Base-by-base conservation (phyloP, 2,888 invertebrate genomes). In the Archips crataeganus region DNA sequence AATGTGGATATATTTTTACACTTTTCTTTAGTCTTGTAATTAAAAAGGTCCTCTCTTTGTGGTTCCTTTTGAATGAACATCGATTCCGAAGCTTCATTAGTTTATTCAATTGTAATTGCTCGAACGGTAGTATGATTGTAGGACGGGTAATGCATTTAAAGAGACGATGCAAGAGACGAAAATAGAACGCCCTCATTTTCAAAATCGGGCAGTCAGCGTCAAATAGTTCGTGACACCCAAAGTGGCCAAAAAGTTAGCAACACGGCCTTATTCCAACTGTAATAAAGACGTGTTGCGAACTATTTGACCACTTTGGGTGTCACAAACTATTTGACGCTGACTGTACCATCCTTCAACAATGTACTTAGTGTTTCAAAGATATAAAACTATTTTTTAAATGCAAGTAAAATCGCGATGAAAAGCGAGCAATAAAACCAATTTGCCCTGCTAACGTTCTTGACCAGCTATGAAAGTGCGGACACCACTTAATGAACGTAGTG, bases 1-100 rank as follows among this genome's bases (percentile, higher is more conserved):
- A 79, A 77, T 77, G 75, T 75, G 77, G 15, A 51, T 34, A 78
- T 78, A 80, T 78, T 80, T 84, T 81, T 80, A 57, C 70, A 66
- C 63, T 80, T 81, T 79, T 75, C 75, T 76, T 75, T 78, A 10
- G 61, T 10, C 57, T 42, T 3, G 62, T 70, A 51, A 70, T 70
- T 49, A 69, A 49, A 39, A 61, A 23, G 49, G 11, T 61, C 36
- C 39, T 62, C 69, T 70, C 49, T 64, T 64, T 64, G 45, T 61
- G 49, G 23, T 61, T 39, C 42, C 5, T 49, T 49, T 49, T 57
- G 69, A 70, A 62, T 61, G 69, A 51, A 62, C 39, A 49, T 49
- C 36, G 57, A 57, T 49, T 32, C 45, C 3, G 32, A 13, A 13
- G 60, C 42, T 70, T 70, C 69, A 70, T 62, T 62, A 39, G 60